phyloP scores from a whole-genome alignment of 2,797 vertebrate genomes.

The Champsocephalus esox region DNA sequence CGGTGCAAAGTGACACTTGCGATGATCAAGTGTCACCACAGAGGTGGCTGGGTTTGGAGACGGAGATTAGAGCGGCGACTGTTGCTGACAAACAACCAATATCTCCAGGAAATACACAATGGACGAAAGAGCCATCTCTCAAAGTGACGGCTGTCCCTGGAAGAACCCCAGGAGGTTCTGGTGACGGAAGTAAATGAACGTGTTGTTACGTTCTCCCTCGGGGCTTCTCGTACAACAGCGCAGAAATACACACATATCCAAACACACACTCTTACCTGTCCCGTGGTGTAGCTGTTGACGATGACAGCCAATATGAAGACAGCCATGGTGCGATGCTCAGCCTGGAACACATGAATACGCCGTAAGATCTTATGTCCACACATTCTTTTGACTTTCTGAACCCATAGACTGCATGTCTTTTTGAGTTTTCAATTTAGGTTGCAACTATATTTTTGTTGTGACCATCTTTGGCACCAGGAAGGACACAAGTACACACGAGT shows the following conservation, averaged over 20 bases:
- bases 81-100: constrained; percentile 62
- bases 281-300: constrained; percentile 96
- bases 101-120: constrained; percentile 58
- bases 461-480: no score
- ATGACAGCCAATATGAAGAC: constrained; percentile 98
- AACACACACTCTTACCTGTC: constrained; percentile 86
- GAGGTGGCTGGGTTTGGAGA: constrained; percentile 42
- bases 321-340: constrained; percentile 97
- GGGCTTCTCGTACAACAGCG: neutral
- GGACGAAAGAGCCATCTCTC: constrained; percentile 44
- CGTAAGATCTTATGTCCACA: neutral
- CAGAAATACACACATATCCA: neutral
- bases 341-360: constrained; percentile 79
- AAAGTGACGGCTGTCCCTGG: constrained; percentile 44
- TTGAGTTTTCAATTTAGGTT: no score
- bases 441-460: no score
- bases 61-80: constrained; percentile 62
- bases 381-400: no score
- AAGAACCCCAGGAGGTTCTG: constrained; percentile 32
- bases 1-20: constrained; percentile 48
- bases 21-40: constrained; percentile 57
- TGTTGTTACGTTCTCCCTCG: neutral
- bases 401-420: no score
- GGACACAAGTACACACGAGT: no score
- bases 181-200: constrained; percentile 43